Evolutionary conservation across 53 echinoderm and acorn worm species (phyloP), one percentile per base, ranked within the genome.

Genomic region (Arbacia lixula): DNA sequence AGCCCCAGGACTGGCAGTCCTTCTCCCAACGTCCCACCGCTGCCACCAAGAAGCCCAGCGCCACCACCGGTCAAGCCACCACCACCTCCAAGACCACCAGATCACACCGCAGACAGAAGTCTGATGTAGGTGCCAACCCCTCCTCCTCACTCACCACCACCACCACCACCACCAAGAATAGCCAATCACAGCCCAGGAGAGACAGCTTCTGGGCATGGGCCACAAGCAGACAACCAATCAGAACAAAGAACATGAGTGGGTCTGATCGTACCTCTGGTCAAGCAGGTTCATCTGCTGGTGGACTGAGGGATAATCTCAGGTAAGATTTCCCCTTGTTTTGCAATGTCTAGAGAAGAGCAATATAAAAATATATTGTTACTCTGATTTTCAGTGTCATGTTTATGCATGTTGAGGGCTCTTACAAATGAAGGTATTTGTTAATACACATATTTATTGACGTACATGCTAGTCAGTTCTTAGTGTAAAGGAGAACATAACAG

Each of bases 191-290:
- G 82, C 19, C 42, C 16, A 81, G 64, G 42, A 63, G 63, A 26
- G 82, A 81, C 22, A 41, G 82, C 43, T 81, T 81, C 29, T 81
- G 82, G 82, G 64, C 82, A 62, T 81, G 82, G 82, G 82, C 82
- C 8, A 63, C 64, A 39, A 49, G 82, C 82, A 62, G 64, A 49
- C 82, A 78, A 43, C 46, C 64, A 40, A 49, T 6, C 82, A 64
- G 82, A 49, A 53, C 32, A 74, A 81, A 63, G 82, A 81, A 19
- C 26, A 81, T 46, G 31, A 81, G 64, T 12, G 16, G 32, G 38
- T 63, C 9, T 17, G 82, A 81, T 28, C 16, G 19, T 5, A 63
- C 82, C 69, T 40, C 38, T 9, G 50, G 43, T 9, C 30, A 51
- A 12, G 63, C 39, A 42, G 63, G n/a, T 33, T 28, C 63, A 38